These are phyloP conservation scores for Haemorhous mexicanus DNA, from an alignment of 2,113 vertebrate genomes.

Conservation along the genomic window DNA sequence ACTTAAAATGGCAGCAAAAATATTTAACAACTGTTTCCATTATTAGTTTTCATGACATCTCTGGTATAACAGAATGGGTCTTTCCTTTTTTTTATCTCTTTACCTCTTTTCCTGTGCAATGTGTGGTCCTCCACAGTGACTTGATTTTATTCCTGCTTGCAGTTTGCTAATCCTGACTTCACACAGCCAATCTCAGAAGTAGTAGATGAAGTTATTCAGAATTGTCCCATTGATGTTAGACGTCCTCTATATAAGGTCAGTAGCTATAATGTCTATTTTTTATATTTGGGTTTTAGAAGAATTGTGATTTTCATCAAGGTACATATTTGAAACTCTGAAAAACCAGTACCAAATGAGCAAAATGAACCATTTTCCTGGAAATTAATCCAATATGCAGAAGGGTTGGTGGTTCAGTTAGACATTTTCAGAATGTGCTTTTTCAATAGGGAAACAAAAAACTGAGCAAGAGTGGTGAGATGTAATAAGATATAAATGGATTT, in stretches of 20 bases:
- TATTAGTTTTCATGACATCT: not conserved
- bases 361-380: not conserved
- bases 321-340: not conserved
- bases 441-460: not conserved
- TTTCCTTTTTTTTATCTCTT: not conserved
- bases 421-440: not conserved
- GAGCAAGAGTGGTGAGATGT: not conserved
- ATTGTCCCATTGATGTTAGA: conserved; percentile 96
- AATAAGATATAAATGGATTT: not conserved
- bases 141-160: conserved; percentile 9
- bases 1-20: not conserved
- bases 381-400: not conserved
- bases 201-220: conserved; percentile 98
- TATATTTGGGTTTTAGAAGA: not conserved
- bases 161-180: conserved; percentile 99
- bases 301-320: not conserved
- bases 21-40: not conserved
- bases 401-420: not conserved
- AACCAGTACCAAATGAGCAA: not conserved
- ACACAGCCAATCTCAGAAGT: conserved; percentile 99
- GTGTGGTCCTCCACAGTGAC: not conserved
- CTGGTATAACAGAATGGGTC: not conserved
- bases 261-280: not conserved
- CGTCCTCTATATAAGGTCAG: conserved; percentile 96
- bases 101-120: not conserved